Conservation (phyloP, 2,113 vertebrate species). For the Embiotoca jacksoni region DNA sequence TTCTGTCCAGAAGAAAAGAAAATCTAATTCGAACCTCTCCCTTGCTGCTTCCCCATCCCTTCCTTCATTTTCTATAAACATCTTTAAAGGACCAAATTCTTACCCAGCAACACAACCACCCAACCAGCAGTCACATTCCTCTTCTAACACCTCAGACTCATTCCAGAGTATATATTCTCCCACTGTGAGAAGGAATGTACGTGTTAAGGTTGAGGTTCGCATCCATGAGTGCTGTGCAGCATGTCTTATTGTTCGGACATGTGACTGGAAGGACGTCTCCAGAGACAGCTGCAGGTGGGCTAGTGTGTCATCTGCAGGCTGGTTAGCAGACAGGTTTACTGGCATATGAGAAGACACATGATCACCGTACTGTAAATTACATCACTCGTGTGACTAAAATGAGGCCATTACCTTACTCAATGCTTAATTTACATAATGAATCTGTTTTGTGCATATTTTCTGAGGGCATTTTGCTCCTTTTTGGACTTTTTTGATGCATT, state of each 20-base stretch:
- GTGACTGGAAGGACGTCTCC: slow-evolving; percentile 39
- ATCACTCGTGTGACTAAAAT: not conserved
- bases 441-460: not conserved
- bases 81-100: not conserved
- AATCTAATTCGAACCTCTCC: too few relatives aligned
- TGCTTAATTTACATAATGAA: not conserved
- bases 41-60: not conserved
- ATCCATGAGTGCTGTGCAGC: slow-evolving; percentile 18
- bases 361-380: not conserved
- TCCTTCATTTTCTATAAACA: not conserved
- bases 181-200: slow-evolving; percentile 21
- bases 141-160: not conserved
- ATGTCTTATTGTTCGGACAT: slow-evolving; percentile 48
- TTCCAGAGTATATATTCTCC: slow-evolving; percentile 14
- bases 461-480: not conserved
- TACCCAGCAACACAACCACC: slow-evolving; percentile 12
- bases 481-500: slow-evolving; percentile 1
- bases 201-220: slow-evolving; percentile 30
- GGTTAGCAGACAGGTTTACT: not conserved
- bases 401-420: slow-evolving; percentile 6
- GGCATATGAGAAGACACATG: slow-evolving; percentile 25
- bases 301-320: slow-evolving; percentile 40
- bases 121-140: not conserved
- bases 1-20: too few relatives aligned
- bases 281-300: slow-evolving; percentile 64